A percentile compares a stretch with the other conserved stretches of the same genome.
Conservation (phyloP, 2,888 invertebrate species). For the Dorcus parallelipipedus region DNA sequence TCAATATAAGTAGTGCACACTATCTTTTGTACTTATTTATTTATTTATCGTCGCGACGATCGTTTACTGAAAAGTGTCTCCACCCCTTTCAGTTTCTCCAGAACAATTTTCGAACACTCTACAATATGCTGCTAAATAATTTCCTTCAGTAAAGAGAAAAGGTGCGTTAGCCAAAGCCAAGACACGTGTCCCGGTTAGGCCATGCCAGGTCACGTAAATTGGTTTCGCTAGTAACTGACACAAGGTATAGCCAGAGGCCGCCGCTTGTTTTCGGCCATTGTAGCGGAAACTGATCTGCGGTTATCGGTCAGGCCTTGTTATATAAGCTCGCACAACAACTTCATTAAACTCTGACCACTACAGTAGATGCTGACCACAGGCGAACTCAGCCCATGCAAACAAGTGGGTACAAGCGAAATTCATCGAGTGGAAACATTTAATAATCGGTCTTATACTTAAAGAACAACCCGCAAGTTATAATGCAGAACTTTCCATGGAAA, state of each 20-base stretch:
- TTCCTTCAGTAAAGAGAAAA: background rate
- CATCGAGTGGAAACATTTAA: constrained; percentile 19
- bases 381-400: constrained; percentile 3
- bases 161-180: background rate
- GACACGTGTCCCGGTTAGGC: background rate
- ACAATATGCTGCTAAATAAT: background rate
- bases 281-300: constrained; percentile 9
- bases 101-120: no score
- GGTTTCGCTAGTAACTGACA: background rate
- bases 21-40: no score
- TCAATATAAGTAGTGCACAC: background rate
- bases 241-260: background rate
- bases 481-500: no score
- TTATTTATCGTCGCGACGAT: no score
- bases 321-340: constrained; percentile 9
- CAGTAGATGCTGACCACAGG: constrained; percentile 12
- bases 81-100: no score
- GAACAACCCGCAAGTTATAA: no score
- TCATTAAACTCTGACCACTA: constrained; percentile 13
- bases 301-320: constrained; percentile 11
- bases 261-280: constrained; percentile 5
- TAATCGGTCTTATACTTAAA: constrained; percentile 8
- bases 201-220: background rate
- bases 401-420: constrained; percentile 9
- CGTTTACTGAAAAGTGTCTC: no score